Evolutionary conservation across 2,888 invertebrate species (phyloP).

Genomic region (Celastrina argiolus): DNA sequence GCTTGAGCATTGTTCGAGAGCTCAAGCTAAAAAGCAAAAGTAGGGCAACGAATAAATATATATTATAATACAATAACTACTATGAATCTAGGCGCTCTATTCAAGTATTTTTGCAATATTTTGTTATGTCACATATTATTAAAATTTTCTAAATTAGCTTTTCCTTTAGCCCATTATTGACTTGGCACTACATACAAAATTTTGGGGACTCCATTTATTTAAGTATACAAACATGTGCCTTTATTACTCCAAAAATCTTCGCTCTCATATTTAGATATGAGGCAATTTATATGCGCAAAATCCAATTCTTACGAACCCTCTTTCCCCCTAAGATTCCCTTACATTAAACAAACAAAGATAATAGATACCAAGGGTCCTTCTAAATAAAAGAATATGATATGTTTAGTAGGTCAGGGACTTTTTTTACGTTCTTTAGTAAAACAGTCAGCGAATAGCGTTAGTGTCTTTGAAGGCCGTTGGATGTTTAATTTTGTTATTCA

Average conservation of each 20-base stretch:
- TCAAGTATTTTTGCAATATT: too few relatives aligned
- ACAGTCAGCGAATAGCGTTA: not conserved
- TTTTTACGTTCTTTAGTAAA: not conserved
- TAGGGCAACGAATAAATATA: too few relatives aligned
- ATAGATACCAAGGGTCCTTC: not conserved
- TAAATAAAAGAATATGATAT: not conserved
- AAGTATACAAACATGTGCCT: not conserved
- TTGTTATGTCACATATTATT: too few relatives aligned
- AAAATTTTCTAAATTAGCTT: too few relatives aligned
- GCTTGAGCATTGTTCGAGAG: too few relatives aligned
- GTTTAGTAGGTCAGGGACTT: constrained; percentile 6
- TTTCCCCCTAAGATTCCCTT: not conserved
- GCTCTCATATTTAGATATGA: not conserved
- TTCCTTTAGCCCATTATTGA: not conserved
- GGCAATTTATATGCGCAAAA: not conserved
- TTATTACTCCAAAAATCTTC: not conserved
- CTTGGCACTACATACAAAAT: not conserved
- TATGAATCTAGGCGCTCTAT: too few relatives aligned
- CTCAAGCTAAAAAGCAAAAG: too few relatives aligned
- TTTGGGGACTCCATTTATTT: not conserved
- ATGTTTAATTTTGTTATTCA: not conserved
- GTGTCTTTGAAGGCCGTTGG: not conserved
- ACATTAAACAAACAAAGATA: constrained; percentile 1
- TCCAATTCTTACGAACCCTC: not conserved
- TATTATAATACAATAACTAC: too few relatives aligned